Conservation (phyloP, 2,797 vertebrate genomes). For the Mus minutoides region DNA sequence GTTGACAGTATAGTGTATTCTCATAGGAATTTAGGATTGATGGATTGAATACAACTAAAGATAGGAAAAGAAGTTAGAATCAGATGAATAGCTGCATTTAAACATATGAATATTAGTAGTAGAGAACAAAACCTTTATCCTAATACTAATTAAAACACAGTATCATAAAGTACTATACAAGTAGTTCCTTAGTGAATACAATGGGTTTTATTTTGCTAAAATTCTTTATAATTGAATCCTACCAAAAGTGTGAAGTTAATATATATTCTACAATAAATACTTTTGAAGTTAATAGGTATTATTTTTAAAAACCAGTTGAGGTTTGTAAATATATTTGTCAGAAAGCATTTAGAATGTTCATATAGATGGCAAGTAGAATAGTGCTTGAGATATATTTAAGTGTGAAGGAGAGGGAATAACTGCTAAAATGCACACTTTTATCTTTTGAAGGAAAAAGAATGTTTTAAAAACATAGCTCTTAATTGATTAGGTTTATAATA, state of each 20-base stretch:
- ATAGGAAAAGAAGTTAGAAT: conserved; percentile 14
- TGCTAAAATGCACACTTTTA: neutral
- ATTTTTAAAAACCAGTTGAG: neutral
- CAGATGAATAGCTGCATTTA: neutral
- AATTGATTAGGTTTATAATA: neutral
- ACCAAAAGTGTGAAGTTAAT: neutral
- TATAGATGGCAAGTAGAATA: neutral
- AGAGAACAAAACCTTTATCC: neutral
- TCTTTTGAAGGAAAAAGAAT: neutral
- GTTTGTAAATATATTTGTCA: neutral
- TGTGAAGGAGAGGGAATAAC: neutral
- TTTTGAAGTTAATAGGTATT: neutral
- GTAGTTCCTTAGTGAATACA: neutral
- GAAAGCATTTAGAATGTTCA: neutral
- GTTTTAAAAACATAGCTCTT: neutral
- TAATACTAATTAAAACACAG: neutral
- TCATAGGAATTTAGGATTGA: neutral
- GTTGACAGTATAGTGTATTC: conserved; percentile 29
- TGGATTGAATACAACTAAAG: neutral
- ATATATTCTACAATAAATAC: neutral
- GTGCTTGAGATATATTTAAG: neutral
- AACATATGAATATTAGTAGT: neutral
- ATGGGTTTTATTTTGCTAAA: conserved; percentile 28
- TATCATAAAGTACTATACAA: neutral
- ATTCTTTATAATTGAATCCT: neutral